Evolutionary conservation across 92 coral and sea anemone genomes (phyloP).

Genomic region (Meandrina meandrites): DNA sequence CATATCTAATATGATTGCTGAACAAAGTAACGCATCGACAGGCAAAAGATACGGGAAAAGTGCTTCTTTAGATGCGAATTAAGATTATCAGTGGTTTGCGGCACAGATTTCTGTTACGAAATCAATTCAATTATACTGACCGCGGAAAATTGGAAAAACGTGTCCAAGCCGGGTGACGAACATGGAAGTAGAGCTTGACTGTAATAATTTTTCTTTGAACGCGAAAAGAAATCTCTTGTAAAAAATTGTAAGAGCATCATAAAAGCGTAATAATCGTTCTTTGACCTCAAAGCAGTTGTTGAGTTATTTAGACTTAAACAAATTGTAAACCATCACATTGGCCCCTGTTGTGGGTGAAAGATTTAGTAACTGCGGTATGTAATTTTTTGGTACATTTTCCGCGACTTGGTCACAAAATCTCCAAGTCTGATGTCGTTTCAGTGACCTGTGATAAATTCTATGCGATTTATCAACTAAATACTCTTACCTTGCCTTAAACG

Average conservation of each 20-base stretch:
- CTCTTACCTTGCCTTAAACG: slow-evolving; percentile 2
- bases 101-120: neutral
- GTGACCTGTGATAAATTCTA: neutral
- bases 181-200: neutral
- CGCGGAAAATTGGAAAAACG: neutral
- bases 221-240: neutral
- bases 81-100: neutral
- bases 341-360: neutral
- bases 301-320: neutral
- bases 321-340: neutral
- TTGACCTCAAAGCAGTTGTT: neutral
- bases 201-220: neutral
- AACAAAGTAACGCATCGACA: neutral
- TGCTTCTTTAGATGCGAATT: neutral
- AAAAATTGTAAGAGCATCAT: neutral
- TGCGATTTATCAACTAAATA: neutral
- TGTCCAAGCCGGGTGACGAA: neutral
- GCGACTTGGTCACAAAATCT: neutral
- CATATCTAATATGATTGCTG: no score
- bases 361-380: neutral
- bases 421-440: no score
- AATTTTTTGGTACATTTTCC: slow-evolving; percentile 5
- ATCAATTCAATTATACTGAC: no score
- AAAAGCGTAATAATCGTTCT: neutral
- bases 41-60: neutral